Evolutionary conservation across 2,113 vertebrate genomes (phyloP).

Genomic region (Callospermophilus lateralis): DNA sequence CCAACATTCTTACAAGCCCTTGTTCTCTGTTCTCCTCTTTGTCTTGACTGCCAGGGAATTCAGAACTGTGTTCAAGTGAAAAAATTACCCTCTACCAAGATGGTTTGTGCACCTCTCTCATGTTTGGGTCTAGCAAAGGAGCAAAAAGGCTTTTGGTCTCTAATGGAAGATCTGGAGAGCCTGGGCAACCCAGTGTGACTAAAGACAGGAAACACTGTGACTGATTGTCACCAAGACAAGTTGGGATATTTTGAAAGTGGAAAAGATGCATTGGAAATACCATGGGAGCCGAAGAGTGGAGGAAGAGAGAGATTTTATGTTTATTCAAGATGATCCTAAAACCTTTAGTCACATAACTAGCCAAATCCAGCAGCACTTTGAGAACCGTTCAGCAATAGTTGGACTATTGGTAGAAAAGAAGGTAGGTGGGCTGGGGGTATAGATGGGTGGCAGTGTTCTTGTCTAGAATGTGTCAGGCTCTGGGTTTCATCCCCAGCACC

Average conservation of each 20-base stretch:
- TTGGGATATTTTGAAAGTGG: background rate
- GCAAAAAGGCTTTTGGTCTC: background rate
- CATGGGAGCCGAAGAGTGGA: background rate
- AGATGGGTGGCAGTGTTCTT: background rate
- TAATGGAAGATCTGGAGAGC: background rate
- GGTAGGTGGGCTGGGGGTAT: background rate
- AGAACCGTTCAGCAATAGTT: background rate
- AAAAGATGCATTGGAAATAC: conserved; percentile 7
- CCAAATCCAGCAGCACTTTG: background rate
- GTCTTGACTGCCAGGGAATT: background rate
- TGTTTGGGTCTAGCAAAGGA: background rate
- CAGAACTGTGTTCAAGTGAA: background rate
- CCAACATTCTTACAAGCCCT: background rate
- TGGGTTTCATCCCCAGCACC: background rate
- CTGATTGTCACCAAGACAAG: background rate
- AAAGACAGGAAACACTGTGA: background rate
- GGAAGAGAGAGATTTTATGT: no score
- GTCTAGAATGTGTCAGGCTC: background rate
- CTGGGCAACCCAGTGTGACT: background rate
- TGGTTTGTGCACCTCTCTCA: background rate
- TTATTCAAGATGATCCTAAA: background rate
- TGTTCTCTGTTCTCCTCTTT: background rate
- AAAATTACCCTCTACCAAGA: background rate
- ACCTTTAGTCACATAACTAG: background rate
- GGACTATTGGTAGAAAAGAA: conserved; percentile 5